Evolutionary conservation across 1,140 invertebrate species (phyloP).

Genomic region (Melipona quadrifasciata): DNA sequence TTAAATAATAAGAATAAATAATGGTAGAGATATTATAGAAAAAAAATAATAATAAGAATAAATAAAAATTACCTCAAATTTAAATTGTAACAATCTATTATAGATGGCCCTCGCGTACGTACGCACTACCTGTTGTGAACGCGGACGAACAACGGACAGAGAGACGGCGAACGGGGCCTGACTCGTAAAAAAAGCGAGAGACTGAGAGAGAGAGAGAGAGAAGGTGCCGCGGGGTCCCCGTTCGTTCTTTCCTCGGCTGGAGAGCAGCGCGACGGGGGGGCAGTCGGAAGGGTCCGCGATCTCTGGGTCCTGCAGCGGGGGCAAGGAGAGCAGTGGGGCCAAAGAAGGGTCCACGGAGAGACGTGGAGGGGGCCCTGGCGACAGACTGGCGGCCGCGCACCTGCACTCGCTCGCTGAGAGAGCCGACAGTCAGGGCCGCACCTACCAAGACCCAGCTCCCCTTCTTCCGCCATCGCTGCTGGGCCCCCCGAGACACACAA

Average conservation of each 20-base stretch:
- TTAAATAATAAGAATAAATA: too few relatives aligned
- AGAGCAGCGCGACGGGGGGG: constrained; percentile 33
- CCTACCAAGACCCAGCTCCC: constrained; percentile 65
- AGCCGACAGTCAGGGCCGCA: constrained; percentile 72
- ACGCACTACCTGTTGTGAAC: constrained; percentile 56
- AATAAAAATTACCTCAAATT: too few relatives aligned
- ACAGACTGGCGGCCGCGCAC: constrained; percentile 81
- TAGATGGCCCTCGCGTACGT: constrained; percentile 1
- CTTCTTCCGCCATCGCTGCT: constrained; percentile 43
- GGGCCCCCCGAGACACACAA: constrained; percentile 39
- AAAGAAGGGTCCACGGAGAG: constrained; percentile 39
- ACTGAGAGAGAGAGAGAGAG: constrained; percentile 36
- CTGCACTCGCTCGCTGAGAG: constrained; percentile 73
- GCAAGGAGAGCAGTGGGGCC: constrained; percentile 37
- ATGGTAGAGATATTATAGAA: too few relatives aligned
- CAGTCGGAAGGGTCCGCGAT: constrained; percentile 53
- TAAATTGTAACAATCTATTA: too few relatives aligned
- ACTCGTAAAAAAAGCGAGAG: neutral
- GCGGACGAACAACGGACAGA: constrained; percentile 1
- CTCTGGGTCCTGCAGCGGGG: constrained; percentile 42
- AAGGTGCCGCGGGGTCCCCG: constrained; percentile 45
- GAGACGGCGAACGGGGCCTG: neutral
- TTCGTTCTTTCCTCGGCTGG: constrained; percentile 54
- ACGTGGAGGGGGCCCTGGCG: constrained; percentile 70
- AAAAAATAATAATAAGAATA: too few relatives aligned